Evolutionary conservation across 2,113 vertebrate species (phyloP), one percentile per base, ranked within the genome.

Genomic region (Galbula dea): DNA sequence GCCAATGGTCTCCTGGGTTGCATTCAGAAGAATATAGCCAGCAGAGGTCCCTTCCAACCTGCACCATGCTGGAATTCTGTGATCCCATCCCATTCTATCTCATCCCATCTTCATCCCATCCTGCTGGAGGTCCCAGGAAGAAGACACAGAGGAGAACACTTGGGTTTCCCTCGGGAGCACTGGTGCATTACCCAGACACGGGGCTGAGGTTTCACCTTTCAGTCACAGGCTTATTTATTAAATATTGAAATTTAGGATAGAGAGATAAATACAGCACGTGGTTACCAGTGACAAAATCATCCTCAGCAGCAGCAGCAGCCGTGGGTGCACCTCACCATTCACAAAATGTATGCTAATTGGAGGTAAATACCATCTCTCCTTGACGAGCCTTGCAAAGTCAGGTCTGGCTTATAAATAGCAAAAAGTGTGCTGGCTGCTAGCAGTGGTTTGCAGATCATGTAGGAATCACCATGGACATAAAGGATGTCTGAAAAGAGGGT

Each of bases 291-390:
- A 83, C 81, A 49, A 79, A 66, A 69, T 57, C 17, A 2, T 10
- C 14, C 34, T 43, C 41, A 11, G 11, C 41, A 43, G 41, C 41
- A 43, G 11, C 45, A 48, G 85, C 46, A 41, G 17, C 71, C 11
- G 55, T 6, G 14, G 7, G 67, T 91, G 88, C 82, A 89, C 86
- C 88, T 69, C 54, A 93, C 91, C 96, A 96, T 89, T 97, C 97
- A 92, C 94, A 95, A 92, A 95, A 92, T 72, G 36, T 68, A 91
- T 93, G 96, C 90, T 91, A 90, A 94, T 86, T 92, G 90, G 83
- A 94, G 90, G 78, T 89, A 96, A 94, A 97, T 54, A 86, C 23
- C 91, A 69, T 32, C 92, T 24, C 12, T 62, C 83, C 93, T 63
- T 62, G 84, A 76, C 3, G 69, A 92, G 85, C 89, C 74, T 86